Percentiles rank a stretch among this genome's conserved stretches.
These are phyloP conservation scores for Blennius ocellaris DNA, from an alignment of 2,113 vertebrate genomes.

Conservation along the genomic window DNA sequence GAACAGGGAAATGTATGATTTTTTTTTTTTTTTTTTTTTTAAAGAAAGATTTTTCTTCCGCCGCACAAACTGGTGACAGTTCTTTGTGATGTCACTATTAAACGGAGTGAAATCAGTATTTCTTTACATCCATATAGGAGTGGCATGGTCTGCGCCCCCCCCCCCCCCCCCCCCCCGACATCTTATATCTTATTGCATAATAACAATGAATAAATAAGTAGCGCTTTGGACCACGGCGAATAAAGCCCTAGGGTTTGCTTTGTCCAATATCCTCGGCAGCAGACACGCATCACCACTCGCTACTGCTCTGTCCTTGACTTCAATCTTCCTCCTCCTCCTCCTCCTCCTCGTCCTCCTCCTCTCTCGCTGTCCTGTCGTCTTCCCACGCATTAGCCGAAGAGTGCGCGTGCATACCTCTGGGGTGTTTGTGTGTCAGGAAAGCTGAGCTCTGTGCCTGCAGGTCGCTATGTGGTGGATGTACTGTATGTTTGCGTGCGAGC, in stretches of 20 bases:
- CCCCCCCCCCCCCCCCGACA: neutral
- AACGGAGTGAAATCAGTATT: no score
- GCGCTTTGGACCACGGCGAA: slow-evolving; percentile 22
- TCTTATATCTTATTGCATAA: slow-evolving; percentile 43
- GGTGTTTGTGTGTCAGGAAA: slow-evolving; percentile 17
- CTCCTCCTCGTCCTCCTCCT: no score
- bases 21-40: no score
- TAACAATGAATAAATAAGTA: slow-evolving; percentile 44
- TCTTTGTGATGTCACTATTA: no score
- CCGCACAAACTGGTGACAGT: no score
- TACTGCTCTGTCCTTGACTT: slow-evolving; percentile 40
- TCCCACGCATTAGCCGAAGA: slow-evolving; percentile 24
- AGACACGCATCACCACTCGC: slow-evolving; percentile 33
- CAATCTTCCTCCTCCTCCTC: slow-evolving; percentile 5
- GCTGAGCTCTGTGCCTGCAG: slow-evolving; percentile 19
- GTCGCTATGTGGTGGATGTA: slow-evolving; percentile 10
- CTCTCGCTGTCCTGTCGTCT: slow-evolving; percentile 18
- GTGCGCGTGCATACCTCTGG: slow-evolving; percentile 4
- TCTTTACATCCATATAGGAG: no score
- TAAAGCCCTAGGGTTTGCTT: slow-evolving; percentile 26
- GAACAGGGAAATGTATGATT: no score
- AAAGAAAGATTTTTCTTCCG: no score
- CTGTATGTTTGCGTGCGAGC: slow-evolving; percentile 24
- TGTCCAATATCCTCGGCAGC: slow-evolving; percentile 27
- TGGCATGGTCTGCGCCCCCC: no score